A percentile compares a stretch with the other conserved stretches of the same genome.
Evolutionary conservation across 1,140 invertebrate genomes (phyloP).

Genomic region (Frieseomelitta varia): DNA sequence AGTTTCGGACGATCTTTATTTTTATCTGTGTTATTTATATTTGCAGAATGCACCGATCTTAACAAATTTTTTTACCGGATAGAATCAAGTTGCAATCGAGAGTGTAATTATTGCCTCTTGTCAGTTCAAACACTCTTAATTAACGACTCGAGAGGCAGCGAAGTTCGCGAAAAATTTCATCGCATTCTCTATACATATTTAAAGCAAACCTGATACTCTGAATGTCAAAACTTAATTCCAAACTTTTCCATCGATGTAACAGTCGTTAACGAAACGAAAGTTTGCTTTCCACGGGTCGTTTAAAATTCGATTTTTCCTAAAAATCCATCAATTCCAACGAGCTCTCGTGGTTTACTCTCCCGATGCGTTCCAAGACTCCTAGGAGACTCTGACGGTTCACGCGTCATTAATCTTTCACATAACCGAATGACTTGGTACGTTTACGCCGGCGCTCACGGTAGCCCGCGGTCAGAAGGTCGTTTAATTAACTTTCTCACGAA

Average conservation of each 20-base stretch:
- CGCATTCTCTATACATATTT: too few relatives aligned
- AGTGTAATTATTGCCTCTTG: too few relatives aligned
- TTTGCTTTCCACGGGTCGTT: neutral
- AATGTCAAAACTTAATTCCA: neutral
- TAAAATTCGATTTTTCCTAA: neutral
- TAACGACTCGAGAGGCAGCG: neutral
- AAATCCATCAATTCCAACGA: neutral
- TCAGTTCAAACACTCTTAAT: too few relatives aligned
- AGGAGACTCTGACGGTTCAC: neutral
- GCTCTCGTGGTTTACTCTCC: neutral
- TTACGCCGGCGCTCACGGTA: constrained; percentile 32
- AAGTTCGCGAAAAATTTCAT: too few relatives aligned
- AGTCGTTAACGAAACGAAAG: too few relatives aligned
- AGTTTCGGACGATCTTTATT: neutral
- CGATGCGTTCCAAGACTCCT: neutral
- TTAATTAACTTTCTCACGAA: constrained; percentile 66
- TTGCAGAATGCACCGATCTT: too few relatives aligned
- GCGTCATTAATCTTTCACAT: constrained; percentile 32
- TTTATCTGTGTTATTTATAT: too few relatives aligned
- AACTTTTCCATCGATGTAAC: neutral
- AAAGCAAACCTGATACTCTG: too few relatives aligned
- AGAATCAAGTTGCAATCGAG: too few relatives aligned
- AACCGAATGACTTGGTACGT: constrained; percentile 26
- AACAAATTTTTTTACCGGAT: too few relatives aligned
- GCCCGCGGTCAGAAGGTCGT: constrained; percentile 36